Conservation (phyloP, 1,140 invertebrate genomes). For the Brachionus paranguensis region DNA sequence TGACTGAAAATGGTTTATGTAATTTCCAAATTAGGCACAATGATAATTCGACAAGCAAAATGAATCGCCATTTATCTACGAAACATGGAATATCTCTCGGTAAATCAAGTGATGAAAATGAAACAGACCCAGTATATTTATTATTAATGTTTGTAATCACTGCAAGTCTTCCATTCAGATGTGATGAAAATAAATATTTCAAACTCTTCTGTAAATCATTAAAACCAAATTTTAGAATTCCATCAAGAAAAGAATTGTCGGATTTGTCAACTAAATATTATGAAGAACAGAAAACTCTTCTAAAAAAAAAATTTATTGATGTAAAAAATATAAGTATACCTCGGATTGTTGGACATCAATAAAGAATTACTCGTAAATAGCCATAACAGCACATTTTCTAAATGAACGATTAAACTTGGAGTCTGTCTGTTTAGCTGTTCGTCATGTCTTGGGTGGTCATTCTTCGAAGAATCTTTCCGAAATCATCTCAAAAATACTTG, state of each 20-base stretch:
- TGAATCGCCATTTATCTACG: not conserved
- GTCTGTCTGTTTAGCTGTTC: not conserved
- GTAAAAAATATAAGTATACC: not conserved
- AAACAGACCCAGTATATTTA: not conserved
- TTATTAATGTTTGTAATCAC: not conserved
- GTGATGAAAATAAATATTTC: not conserved
- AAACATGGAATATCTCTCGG: not conserved
- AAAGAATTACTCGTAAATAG: not conserved
- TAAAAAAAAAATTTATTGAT: not conserved
- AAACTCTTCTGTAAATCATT: not conserved
- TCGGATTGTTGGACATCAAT: constrained; percentile 25
- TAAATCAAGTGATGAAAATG: not conserved
- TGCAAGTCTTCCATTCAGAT: constrained; percentile 4
- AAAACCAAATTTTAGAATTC: not conserved
- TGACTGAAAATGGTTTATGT: not conserved
- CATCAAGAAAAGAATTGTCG: not conserved
- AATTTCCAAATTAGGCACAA: not conserved
- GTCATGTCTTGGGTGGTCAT: not conserved
- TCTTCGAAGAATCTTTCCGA: not conserved
- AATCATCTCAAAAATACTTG: not conserved
- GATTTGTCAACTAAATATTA: not conserved
- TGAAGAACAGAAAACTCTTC: not conserved
- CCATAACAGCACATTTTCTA: constrained; percentile 7
- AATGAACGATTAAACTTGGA: not conserved
- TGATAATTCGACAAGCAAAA: not conserved